Evolutionary conservation across 2,888 invertebrate genomes (phyloP).

Genomic region (Melanotus villosus): DNA sequence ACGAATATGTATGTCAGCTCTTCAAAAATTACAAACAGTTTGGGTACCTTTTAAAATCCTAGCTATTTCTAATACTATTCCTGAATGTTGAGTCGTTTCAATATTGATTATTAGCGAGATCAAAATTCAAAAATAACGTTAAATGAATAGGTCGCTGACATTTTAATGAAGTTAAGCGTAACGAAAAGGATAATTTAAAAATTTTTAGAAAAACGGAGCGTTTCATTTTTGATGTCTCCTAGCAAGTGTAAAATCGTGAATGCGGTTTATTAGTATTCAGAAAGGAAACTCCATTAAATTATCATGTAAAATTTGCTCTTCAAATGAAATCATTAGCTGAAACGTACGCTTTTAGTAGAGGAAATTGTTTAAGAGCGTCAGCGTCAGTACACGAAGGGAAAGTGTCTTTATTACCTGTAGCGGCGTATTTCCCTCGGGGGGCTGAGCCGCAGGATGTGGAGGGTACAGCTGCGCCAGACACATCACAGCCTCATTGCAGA

Average conservation of each 20-base stretch:
- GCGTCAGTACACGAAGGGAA: conserved; percentile 24
- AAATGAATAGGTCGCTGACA: no score
- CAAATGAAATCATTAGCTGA: conserved; percentile 39
- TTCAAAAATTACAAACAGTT: no score
- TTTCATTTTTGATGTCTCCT: not conserved
- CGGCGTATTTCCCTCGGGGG: conserved; percentile 75
- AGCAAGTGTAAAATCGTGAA: not conserved
- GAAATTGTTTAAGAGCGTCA: conserved; percentile 46
- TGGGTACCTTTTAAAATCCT: no score
- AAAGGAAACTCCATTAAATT: conserved; percentile 32
- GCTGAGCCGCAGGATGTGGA: conserved; percentile 69
- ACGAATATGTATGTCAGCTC: no score
- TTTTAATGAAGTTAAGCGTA: no score
- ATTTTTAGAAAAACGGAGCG: no score
- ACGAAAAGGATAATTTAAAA: no score
- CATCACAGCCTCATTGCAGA: conserved; percentile 97
- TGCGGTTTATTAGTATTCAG: conserved; percentile 19
- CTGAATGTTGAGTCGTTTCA: no score
- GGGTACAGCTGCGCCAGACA: conserved; percentile 91
- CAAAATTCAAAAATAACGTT: no score
- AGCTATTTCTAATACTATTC: no score
- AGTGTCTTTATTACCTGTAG: conserved; percentile 76
- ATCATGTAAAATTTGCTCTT: conserved; percentile 31
- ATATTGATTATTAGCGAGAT: no score
- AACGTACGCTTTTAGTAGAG: conserved; percentile 40